phyloP scores from a whole-genome alignment of 2,113 vertebrate species.

The Vicugna pacos region DNA sequence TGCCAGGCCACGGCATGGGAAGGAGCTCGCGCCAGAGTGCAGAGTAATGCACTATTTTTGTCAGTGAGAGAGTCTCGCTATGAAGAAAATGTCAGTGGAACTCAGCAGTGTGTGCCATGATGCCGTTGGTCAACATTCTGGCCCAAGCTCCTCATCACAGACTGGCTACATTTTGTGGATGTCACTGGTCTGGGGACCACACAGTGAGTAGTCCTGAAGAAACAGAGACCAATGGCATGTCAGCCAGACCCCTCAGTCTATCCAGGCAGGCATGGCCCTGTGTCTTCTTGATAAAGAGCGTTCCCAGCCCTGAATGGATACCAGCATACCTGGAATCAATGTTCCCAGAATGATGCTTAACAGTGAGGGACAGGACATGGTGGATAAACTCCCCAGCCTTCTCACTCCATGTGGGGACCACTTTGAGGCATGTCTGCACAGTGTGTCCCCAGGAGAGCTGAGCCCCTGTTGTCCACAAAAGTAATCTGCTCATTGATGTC shows the following conservation, averaged over 20 bases:
- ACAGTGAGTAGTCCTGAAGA: not conserved
- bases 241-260: accelerated
- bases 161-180: not conserved
- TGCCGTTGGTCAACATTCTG: not conserved
- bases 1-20: accelerated
- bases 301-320: not conserved
- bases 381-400: not conserved
- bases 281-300: not conserved
- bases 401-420: not conserved
- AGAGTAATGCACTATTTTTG: accelerated
- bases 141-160: not conserved
- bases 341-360: not conserved
- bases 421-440: not conserved
- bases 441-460: not conserved
- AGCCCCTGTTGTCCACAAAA: not conserved
- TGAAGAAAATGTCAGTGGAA: not conserved
- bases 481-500: not conserved
- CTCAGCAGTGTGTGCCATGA: not conserved
- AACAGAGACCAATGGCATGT: too few species aligned
- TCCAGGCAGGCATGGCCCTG: not conserved
- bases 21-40: not conserved
- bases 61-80: not conserved
- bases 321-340: not conserved
- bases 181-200: not conserved
- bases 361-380: not conserved